phyloP scores from a whole-genome alignment of 2,888 invertebrate genomes.

The Agrotis clavis region DNA sequence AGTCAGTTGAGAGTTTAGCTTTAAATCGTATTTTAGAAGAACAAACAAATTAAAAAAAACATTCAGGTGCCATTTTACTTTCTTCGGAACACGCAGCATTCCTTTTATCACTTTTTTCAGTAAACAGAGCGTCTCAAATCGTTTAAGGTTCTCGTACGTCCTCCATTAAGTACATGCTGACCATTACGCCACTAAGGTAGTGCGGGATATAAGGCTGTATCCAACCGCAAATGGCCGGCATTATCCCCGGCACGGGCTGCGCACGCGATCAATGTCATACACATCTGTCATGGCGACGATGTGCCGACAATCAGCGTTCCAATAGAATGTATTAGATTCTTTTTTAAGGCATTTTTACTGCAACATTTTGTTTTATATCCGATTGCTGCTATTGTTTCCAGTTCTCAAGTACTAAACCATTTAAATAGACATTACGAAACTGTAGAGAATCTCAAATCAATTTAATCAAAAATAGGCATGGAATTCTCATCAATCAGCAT shows the following conservation, averaged over 20 bases:
- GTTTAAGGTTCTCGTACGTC: constrained; percentile 59
- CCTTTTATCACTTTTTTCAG: constrained; percentile 47
- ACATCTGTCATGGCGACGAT: constrained; percentile 61
- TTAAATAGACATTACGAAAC: background rate
- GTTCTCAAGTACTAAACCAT: background rate
- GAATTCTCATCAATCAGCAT: constrained; percentile 38
- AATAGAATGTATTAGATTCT: constrained; percentile 28
- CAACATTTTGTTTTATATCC: background rate
- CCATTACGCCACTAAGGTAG: constrained; percentile 70
- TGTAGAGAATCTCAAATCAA: constrained; percentile 1
- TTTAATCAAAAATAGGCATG: constrained; percentile 9
- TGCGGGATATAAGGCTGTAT: constrained; percentile 69
- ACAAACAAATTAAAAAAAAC: constrained; percentile 24
- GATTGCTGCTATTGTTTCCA: constrained; percentile 1
- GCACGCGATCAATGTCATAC: constrained; percentile 79
- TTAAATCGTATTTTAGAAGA: constrained; percentile 17
- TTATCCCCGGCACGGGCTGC: constrained; percentile 77
- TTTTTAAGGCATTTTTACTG: constrained; percentile 7
- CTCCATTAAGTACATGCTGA: constrained; percentile 67
- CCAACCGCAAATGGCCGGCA: constrained; percentile 84
- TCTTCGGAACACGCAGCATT: constrained; percentile 39
- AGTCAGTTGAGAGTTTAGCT: constrained; percentile 9
- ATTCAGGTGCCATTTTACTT: constrained; percentile 37
- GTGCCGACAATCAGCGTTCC: constrained; percentile 43
- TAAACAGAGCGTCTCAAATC: constrained; percentile 55